Evolutionary conservation across 2,113 vertebrate species (phyloP).

Genomic region (Meles meles): DNA sequence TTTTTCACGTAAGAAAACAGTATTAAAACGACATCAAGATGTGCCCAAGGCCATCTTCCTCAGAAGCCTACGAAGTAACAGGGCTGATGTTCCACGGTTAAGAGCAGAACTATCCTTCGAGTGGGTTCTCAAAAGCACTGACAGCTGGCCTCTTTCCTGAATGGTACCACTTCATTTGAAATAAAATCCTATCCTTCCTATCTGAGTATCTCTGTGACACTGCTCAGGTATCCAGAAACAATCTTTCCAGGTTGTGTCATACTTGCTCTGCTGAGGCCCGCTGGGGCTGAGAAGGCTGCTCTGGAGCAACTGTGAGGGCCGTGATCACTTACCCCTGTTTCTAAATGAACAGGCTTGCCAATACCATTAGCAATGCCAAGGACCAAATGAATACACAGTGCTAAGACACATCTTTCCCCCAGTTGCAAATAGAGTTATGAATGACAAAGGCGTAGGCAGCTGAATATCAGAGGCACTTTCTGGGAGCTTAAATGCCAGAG

Average conservation of each 20-base stretch:
- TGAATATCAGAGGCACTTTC: conserved; percentile 29
- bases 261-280: not conserved
- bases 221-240: not conserved
- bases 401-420: conserved; percentile 26
- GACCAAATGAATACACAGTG: not conserved
- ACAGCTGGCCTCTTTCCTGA: conserved; percentile 17
- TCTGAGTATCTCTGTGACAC: not conserved
- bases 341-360: conserved; percentile 26
- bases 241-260: not conserved
- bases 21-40: conserved; percentile 59
- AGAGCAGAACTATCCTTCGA: not conserved
- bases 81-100: conserved; percentile 26
- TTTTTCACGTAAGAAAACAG: conserved; percentile 69
- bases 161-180: conserved; percentile 31
- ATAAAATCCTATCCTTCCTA: not conserved
- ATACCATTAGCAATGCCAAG: not conserved
- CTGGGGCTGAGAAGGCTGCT: not conserved
- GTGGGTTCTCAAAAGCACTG: not conserved
- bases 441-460: not conserved
- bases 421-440: not conserved
- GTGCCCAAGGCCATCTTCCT: conserved; percentile 50
- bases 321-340: not conserved
- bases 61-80: conserved; percentile 36
- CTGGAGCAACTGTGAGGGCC: not conserved
- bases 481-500: conserved; percentile 18